Evolutionary conservation across 2,888 invertebrate species (phyloP), one percentile per base, ranked within the genome.

Genomic region (Lapara coniferarum): DNA sequence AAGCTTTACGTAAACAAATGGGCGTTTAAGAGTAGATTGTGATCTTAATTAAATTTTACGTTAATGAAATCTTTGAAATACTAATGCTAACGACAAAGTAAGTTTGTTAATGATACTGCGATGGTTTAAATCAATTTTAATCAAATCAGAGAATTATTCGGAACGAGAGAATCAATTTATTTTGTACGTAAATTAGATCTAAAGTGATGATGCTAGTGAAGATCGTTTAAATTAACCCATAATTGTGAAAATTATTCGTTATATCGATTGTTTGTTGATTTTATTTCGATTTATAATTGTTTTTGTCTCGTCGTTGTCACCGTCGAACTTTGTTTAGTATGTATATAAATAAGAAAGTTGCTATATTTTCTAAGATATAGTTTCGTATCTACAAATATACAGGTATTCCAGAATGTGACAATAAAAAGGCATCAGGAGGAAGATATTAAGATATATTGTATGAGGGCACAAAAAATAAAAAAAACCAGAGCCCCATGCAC

Each of bases 111-210:
- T 78, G 78, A 81, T 77, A 73, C 77, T 71, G 72, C 74, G 74
- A 78, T 80, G 78, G 81, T 79, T 78, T 78, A 75, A 79, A 77
- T 80, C 80, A 78, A 81, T 79, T 81, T 80, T 83, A 84, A 85
- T 83, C 80, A 83, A 81, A 81, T 81, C 75, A 78, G 77, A 78
- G 82, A 82, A 82, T 81, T 80, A 78, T 75, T 78, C 72, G 72
- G 80, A 85, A 83, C 84, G 79, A 80, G 81, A 78, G 79, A 82
- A 81, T 84, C 81, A 83, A 86, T 86, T 86, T 85, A 88, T 84
- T 82, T 86, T 81, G 79, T 25, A 25, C 25, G 25, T 81, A 81
- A 83, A 83, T 85, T 82, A 81, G 75, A 82, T 81, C 77, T 76
- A 76, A 77, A 83, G 80, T 82, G 79, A 78, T 71, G 70, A 75